phyloP scores from a whole-genome alignment of 2,797 vertebrate species.

The Mus spretus region DNA sequence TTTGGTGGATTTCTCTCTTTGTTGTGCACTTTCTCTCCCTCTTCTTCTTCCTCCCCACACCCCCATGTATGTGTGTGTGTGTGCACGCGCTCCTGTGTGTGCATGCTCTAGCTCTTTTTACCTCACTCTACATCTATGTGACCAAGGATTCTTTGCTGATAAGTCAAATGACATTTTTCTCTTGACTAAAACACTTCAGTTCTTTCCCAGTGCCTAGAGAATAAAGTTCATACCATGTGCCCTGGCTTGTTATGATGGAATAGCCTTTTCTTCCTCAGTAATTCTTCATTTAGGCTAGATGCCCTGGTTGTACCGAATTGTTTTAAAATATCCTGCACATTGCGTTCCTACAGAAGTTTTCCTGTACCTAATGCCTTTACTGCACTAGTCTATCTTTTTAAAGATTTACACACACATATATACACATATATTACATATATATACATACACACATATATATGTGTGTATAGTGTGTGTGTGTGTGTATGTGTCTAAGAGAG shows the following conservation, averaged over 20 bases:
- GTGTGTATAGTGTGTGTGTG: neutral
- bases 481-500: too few species aligned
- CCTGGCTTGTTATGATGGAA: neutral
- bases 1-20: slow-evolving; percentile 29
- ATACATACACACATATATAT: too few species aligned
- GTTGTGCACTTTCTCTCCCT: neutral
- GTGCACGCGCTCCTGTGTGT: neutral
- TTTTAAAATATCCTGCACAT: neutral
- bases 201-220: neutral
- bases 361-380: neutral
- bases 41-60: neutral
- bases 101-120: neutral
- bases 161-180: slow-evolving; percentile 1
- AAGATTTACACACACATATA: neutral
- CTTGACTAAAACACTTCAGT: neutral
- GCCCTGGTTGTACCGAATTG: neutral
- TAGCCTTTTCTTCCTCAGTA: neutral
- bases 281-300: neutral
- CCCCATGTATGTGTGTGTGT: too few species aligned
- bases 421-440: too few species aligned
- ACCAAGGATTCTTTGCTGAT: neutral
- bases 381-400: neutral
- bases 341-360: neutral
- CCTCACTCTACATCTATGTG: neutral
- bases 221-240: neutral